Conservation (phyloP, 1,140 invertebrate species). For the Cotesia glomerata region DNA sequence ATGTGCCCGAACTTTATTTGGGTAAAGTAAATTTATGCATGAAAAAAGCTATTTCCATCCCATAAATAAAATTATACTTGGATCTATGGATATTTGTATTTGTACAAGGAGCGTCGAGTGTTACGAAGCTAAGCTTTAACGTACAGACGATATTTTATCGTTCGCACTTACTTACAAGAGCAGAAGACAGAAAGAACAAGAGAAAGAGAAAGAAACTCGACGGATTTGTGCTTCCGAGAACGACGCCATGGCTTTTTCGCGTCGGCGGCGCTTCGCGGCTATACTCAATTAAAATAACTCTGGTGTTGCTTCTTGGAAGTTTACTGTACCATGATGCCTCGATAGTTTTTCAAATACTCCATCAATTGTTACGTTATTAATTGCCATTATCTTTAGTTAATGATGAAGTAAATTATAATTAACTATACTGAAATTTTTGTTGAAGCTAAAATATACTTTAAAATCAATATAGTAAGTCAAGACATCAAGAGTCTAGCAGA, state of each 20-base stretch:
- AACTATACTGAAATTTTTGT: too few species aligned
- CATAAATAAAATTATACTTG: too few species aligned
- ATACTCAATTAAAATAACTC: constrained; percentile 50
- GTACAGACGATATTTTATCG: not conserved
- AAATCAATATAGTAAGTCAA: not conserved
- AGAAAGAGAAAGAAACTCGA: constrained; percentile 27
- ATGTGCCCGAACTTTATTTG: not conserved
- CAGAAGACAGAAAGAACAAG: not conserved
- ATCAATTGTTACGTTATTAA: not conserved
- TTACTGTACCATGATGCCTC: not conserved
- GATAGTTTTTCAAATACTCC: constrained; percentile 1
- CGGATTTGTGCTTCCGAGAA: constrained; percentile 51
- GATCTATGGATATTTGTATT: too few species aligned
- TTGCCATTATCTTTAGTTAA: not conserved
- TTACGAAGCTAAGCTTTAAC: not conserved
- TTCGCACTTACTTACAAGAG: not conserved
- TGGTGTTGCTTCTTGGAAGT: constrained; percentile 37
- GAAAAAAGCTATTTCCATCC: too few species aligned
- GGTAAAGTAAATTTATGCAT: not conserved
- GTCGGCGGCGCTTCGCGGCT: constrained; percentile 24
- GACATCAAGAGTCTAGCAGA: not conserved
- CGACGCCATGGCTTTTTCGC: constrained; percentile 36
- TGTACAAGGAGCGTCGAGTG: not conserved
- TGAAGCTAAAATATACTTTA: not conserved
- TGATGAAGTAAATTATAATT: too few species aligned